Base-by-base conservation (phyloP, 2,888 invertebrate genomes). In the Drosophila gaucha region DNA sequence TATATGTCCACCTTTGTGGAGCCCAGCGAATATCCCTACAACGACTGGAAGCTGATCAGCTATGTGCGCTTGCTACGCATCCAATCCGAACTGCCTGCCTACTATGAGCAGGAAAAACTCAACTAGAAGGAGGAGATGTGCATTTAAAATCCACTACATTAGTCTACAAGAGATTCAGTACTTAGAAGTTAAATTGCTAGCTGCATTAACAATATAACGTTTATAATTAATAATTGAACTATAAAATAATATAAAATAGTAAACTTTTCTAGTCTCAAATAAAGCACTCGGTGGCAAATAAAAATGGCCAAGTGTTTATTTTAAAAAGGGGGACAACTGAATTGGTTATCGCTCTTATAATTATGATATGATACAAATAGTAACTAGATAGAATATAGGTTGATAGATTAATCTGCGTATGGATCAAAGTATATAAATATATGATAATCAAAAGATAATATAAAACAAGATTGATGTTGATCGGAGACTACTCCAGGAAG, bases 51-150 rank as follows among this genome's bases (percentile, higher is more conserved):
- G 55, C 91, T 96, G 44, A 93, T 94, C 41, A 95, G 95, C 1
- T 94, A 94, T 80, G 94, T 96, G 35, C 93, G 94, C 85, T 93
- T 95, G 26, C 93, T 96, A 74, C 93, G 95, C 47, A 91, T 96
- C 51, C 95, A 96, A 90, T 94, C 95, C 10, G 95, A 96, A 90
- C 91, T 96, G 88, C 95, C 95, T 60, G 95, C 95, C 86, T 91
- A 95, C 71, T 96, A 95, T 92, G 93, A 92, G 66, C 92, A 91
- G 56, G 79, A 78, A 47, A 77, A 70, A 38, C 78, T 62, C n/a
- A 76, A 84, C 62, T 88, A 88, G 75, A 26, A 16, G 46, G 9
- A n/a, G 55, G 36, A 63, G 14, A 54, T 44, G 43, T 57, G 80
- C 78, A 79, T 82, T 82, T 79, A 79, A 46, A 47, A 36, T 24